Base-by-base conservation (phyloP, 2,113 vertebrate genomes). In the Pterocles orientalis region DNA sequence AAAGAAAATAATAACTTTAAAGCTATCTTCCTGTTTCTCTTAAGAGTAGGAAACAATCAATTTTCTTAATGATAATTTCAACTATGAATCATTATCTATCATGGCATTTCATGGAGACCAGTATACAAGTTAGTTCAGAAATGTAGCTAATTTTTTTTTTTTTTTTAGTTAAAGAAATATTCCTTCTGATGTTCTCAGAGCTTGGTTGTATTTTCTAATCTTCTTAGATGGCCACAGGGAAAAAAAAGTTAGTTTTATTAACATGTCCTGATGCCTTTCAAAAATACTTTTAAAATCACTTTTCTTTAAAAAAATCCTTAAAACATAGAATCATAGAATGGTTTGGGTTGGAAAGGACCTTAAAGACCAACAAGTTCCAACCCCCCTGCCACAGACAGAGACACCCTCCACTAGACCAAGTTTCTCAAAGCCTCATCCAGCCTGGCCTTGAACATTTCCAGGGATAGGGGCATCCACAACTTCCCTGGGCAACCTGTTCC, bases 81-180 rank as follows among this genome's bases (percentile, higher is more conserved):
- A 16, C 18, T 33, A 60, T 4, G 6, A 33, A 2, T 58, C n/a
- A 50, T 54, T 61, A 77, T 5, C 2, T 58, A 12, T 58, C 15
- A 26, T 31, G 43, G 23, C 3, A 28, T 48, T 82, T 73, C 23
- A 72, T 24, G 16, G 19, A 69, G 8, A 33, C 4, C 51, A 36
- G 10, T 47, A 20, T 50, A 50, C 43, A 87, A 60, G 18, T 53
- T 18, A 10, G 13, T 29, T 70, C 9, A 79, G 56, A 71, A 71
- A 54, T n/a, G 14, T 4, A 54, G 4, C 3, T n/a, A 17, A 13
- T 7, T 2, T 6, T 12, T 18, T 9, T 31, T 18, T 9, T 31
- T 41, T 41, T 41, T 45, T 26, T 62, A 34, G 9, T 18, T 58
- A 64, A 69, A 54, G 5, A 83, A 56, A 56, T 34, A 45, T 29